Conservation (phyloP, 2,113 vertebrate species). For the Xerus inauris region DNA sequence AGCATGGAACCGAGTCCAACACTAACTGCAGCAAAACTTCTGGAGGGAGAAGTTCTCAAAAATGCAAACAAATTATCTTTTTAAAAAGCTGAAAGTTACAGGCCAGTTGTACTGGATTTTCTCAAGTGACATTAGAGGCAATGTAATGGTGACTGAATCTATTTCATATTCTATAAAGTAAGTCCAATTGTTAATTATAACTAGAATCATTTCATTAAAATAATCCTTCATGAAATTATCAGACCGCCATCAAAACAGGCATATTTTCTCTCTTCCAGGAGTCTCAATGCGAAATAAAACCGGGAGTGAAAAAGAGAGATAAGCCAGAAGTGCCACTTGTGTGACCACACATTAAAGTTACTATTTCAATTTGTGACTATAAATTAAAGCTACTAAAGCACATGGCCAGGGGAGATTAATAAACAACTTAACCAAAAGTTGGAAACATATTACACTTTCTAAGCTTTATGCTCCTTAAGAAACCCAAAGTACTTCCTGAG, state of each 20-base stretch:
- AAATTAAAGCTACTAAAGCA: not conserved
- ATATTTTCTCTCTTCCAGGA: not conserved
- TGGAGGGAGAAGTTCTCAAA: not conserved
- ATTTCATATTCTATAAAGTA: not conserved
- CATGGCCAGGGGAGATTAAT: not conserved
- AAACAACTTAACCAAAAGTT: not conserved
- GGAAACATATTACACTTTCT: conserved; percentile 22
- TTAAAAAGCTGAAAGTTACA: conserved; percentile 11
- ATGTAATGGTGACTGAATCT: not conserved
- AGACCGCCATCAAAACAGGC: not conserved
- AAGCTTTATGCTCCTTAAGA: not conserved
- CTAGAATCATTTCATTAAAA: not conserved
- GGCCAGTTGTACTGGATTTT: not conserved
- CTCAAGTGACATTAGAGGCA: not conserved
- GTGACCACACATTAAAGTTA: conserved; percentile 42
- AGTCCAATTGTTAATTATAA: not conserved
- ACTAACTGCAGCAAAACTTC: conserved; percentile 21
- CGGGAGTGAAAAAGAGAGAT: not conserved
- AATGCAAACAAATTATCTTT: not conserved
- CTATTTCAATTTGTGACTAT: not conserved
- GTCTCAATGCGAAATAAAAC: conserved; percentile 9
- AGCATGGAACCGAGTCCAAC: not conserved
- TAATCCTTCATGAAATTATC: conserved; percentile 9
- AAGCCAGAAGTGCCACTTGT: not conserved
- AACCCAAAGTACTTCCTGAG: not conserved